phyloP scores from a whole-genome alignment of 2,888 invertebrate genomes.

The Rotaria magnacalcarata region DNA sequence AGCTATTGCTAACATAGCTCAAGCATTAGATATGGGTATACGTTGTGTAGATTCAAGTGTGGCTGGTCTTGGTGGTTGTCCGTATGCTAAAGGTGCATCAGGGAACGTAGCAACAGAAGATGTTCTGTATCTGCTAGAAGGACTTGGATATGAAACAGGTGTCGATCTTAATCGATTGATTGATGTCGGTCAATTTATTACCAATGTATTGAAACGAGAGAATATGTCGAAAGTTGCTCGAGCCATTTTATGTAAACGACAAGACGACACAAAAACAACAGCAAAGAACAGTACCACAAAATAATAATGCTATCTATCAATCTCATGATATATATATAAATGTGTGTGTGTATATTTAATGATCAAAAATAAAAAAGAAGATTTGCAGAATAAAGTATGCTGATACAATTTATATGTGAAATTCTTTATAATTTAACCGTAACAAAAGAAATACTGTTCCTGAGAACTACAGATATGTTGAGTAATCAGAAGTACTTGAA shows the following conservation, averaged over 20 bases:
- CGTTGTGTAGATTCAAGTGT: slow-evolving; percentile 85
- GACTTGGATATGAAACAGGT: slow-evolving; percentile 76
- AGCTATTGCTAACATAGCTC: slow-evolving; percentile 83
- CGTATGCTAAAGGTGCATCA: slow-evolving; percentile 90
- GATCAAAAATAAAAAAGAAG: no score
- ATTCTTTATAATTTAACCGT: no score
- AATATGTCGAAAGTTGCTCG: slow-evolving; percentile 38
- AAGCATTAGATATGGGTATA: slow-evolving; percentile 77
- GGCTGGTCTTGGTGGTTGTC: slow-evolving; percentile 95
- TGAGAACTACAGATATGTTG: no score
- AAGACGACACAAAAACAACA: neutral
- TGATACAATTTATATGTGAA: no score
- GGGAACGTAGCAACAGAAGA: slow-evolving; percentile 98
- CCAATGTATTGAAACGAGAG: slow-evolving; percentile 38
- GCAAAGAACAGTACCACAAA: no score
- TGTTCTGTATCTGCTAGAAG: slow-evolving; percentile 85
- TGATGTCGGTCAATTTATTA: slow-evolving; percentile 36
- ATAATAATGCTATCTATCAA: no score
- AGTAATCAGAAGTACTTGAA: no score
- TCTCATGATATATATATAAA: no score
- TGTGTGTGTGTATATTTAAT: no score
- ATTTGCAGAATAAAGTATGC: no score
- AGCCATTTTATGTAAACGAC: slow-evolving; percentile 36
- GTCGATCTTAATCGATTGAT: slow-evolving; percentile 39
- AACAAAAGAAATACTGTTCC: no score